phyloP scores from a whole-genome alignment of 2,797 vertebrate species.

The Pantherophis alleghaniensis region DNA sequence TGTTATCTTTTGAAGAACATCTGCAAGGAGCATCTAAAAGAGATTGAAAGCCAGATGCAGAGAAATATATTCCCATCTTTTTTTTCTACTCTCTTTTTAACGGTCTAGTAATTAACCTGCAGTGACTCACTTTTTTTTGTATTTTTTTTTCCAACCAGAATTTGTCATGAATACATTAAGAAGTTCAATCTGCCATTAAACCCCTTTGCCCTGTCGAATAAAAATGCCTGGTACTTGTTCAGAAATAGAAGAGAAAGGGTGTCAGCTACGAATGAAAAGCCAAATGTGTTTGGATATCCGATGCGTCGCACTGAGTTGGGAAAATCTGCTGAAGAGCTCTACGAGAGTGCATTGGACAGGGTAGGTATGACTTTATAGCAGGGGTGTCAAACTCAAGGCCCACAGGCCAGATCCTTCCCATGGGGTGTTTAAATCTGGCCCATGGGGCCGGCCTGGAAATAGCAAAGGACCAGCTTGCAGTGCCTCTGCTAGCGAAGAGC shows the following conservation, averaged over 20 bases:
- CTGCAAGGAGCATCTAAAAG: neutral
- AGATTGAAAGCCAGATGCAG: neutral
- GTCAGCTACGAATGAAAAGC: neutral
- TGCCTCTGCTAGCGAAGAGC: too few relatives aligned
- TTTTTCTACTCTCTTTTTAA: neutral
- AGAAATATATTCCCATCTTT: neutral
- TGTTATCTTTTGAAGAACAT: neutral
- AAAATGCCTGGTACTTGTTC: constrained; percentile 50
- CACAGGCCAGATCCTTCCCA: accelerated
- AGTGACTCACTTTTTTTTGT: neutral
- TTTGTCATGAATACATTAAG: constrained; percentile 42
- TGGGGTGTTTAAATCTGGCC: too few relatives aligned
- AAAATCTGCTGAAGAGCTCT: constrained; percentile 40
- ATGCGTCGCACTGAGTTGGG: constrained; percentile 33
- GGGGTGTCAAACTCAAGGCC: too few relatives aligned
- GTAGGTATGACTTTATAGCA: constrained; percentile 21
- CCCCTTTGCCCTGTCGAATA: constrained; percentile 24
- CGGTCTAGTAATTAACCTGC: neutral
- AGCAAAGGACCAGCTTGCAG: too few relatives aligned
- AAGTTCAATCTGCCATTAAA: constrained; percentile 36
- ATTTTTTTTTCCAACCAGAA: constrained; percentile 28
- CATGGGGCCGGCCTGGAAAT: too few relatives aligned
- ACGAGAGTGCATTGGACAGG: constrained; percentile 31
- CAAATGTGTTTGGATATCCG: constrained; percentile 39
- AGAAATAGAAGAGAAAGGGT: constrained; percentile 35